phyloP scores from a whole-genome alignment of 1,140 invertebrate species.

The Luehdorfia chinensis region DNA sequence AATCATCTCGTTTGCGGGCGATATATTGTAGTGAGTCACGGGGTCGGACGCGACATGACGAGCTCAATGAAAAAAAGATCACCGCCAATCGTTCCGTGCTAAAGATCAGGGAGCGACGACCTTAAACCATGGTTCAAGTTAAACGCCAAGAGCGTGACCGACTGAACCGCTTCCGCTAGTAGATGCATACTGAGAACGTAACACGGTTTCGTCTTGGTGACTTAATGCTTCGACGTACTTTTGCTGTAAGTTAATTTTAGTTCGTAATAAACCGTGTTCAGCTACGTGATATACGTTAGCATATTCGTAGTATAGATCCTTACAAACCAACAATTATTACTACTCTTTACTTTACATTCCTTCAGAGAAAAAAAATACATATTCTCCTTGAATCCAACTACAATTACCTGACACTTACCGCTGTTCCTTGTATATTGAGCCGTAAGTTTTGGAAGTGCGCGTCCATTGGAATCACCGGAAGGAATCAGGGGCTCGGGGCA shows the following conservation, averaged over 20 bases:
- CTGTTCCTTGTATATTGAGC: conserved; percentile 25
- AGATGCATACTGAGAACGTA: no score
- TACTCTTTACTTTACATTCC: no score
- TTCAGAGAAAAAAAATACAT: no score
- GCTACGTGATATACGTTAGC: no score
- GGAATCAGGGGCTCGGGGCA: conserved; percentile 65
- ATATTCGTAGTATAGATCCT: no score
- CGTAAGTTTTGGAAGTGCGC: conserved; percentile 24
- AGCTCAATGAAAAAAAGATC: conserved; percentile 63
- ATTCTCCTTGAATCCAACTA: no score
- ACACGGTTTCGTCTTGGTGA: no score
- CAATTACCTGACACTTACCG: conserved; percentile 20
- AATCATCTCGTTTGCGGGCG: conserved; percentile 35
- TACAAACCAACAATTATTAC: no score
- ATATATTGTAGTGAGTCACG: conserved; percentile 46
- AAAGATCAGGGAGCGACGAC: conserved; percentile 70
- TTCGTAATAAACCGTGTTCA: no score
- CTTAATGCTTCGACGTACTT: no score
- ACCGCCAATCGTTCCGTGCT: conserved; percentile 61
- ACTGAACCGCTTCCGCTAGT: neutral
- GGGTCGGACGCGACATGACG: conserved; percentile 36
- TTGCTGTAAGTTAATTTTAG: no score
- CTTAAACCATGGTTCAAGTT: conserved; percentile 28
- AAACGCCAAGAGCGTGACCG: conserved; percentile 13
- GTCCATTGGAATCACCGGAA: conserved; percentile 61